phyloP scores from a whole-genome alignment of 2,113 vertebrate genomes.

The Podiceps cristatus region DNA sequence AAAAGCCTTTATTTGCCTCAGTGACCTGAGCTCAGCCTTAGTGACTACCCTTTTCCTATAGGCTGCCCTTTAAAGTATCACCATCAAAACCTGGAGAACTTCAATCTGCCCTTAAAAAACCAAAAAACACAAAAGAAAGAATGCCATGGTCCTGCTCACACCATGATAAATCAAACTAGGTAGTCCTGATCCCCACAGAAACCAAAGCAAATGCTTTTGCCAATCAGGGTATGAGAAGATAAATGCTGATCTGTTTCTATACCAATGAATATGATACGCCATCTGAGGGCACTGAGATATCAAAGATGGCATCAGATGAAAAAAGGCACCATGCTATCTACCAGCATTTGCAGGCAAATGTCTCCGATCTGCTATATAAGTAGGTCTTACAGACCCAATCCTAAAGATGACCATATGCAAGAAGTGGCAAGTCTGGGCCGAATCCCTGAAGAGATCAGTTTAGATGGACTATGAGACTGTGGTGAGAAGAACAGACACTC shows the following conservation, averaged over 20 bases:
- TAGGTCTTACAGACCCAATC: not conserved
- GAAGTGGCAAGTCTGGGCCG: not conserved
- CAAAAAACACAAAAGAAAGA: not conserved
- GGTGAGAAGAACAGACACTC: not conserved
- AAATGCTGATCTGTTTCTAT: not conserved
- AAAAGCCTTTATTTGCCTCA: not conserved
- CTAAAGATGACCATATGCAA: not conserved
- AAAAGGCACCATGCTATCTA: fast-evolving
- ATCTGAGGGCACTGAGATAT: not conserved
- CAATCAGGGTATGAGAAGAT: not conserved
- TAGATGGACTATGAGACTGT: not conserved
- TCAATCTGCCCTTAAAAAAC: not conserved
- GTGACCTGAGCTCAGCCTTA: not conserved
- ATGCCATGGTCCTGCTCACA: not conserved
- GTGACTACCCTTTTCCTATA: not conserved
- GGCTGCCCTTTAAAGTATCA: not conserved
- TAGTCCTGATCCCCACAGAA: not conserved
- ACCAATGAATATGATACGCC: fast-evolving
- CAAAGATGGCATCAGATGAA: not conserved
- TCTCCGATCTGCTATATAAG: not conserved
- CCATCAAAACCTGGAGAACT: not conserved
- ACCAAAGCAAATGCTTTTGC: not conserved
- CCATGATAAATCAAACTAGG: not conserved
- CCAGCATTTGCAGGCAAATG: not conserved
- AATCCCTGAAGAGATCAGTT: not conserved